These are phyloP conservation scores for Probaryconus sp. DNA, from an alignment of 1,140 invertebrate genomes.

Conservation along the genomic window DNA sequence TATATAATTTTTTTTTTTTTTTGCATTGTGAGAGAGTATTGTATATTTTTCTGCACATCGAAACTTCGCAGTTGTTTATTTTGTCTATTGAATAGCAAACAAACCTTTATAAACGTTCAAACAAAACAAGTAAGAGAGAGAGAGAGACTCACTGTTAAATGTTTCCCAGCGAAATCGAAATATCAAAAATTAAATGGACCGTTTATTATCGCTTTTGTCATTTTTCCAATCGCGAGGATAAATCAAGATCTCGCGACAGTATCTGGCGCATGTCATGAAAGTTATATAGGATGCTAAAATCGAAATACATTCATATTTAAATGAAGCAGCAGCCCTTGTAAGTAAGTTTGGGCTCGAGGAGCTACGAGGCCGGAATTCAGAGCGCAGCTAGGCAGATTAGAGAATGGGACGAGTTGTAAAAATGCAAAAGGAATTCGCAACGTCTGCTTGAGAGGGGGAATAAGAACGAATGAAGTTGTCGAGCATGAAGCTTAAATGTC, in stretches of 20 bases:
- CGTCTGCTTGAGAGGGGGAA: no score
- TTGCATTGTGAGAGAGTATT: no score
- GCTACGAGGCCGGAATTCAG: not conserved
- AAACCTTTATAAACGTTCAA: no score
- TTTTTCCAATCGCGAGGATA: constrained; percentile 9
- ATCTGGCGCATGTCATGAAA: constrained; percentile 11
- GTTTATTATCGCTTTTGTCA: no score
- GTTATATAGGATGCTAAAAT: constrained; percentile 17
- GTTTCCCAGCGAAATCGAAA: no score
- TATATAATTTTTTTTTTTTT: no score
- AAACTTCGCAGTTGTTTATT: no score
- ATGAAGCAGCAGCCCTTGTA: constrained; percentile 13
- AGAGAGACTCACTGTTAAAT: no score
- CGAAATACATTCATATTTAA: constrained; percentile 22
- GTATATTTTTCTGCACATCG: no score
- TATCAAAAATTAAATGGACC: no score
- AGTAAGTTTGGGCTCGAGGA: constrained; percentile 12
- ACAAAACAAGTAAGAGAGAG: no score
- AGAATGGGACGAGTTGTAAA: constrained; percentile 1
- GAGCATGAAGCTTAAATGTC: constrained; percentile 8
- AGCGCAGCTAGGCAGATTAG: constrained; percentile 1
- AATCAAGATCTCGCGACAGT: constrained; percentile 7
- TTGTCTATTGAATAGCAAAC: no score
- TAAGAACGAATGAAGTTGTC: constrained; percentile 7
- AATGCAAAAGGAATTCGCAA: not conserved